A percentile compares a stretch with the other conserved stretches of the same genome.
phyloP scores from a whole-genome alignment of 2,888 invertebrate species.

The Dryadula phaetusa region DNA sequence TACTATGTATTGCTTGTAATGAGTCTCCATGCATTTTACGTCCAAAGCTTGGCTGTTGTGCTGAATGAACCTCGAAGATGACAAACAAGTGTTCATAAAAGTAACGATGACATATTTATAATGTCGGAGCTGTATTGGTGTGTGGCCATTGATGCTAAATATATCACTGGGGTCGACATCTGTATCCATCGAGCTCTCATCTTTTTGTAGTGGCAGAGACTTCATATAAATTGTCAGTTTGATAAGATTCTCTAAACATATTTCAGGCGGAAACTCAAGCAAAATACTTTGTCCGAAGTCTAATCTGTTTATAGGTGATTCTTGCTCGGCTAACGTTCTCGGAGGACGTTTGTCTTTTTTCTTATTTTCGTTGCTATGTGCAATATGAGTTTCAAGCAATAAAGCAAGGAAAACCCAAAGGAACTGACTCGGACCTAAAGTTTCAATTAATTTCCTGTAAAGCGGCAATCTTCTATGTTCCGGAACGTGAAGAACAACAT shows the following conservation, averaged over 20 bases:
- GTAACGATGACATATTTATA: slow-evolving; percentile 92
- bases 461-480: slow-evolving; percentile 94
- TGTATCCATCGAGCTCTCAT: slow-evolving; percentile 75
- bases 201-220: slow-evolving; percentile 87
- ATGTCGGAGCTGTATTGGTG: slow-evolving; percentile 91
- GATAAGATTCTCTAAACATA: slow-evolving; percentile 86
- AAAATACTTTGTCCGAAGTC: slow-evolving; percentile 88
- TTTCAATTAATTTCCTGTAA: slow-evolving; percentile 90
- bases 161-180: slow-evolving; percentile 76
- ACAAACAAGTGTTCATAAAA: slow-evolving; percentile 88
- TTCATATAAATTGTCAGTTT: slow-evolving; percentile 87
- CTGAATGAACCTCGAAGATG: slow-evolving; percentile 87
- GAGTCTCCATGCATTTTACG: slow-evolving; percentile 80
- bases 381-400: slow-evolving; percentile 88
- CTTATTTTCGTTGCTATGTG: slow-evolving; percentile 80
- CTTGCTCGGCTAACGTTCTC: slow-evolving; percentile 68
- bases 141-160: slow-evolving; percentile 86
- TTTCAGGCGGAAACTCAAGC: slow-evolving; percentile 86
- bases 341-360: slow-evolving; percentile 62
- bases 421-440: slow-evolving; percentile 86
- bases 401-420: slow-evolving; percentile 89
- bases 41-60: slow-evolving; percentile 84
- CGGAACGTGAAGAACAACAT: slow-evolving; percentile 95
- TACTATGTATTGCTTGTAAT: slow-evolving; percentile 89
- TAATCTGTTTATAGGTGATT: slow-evolving; percentile 82